These are phyloP conservation scores for Drosophila auraria DNA, from an alignment of 1,140 invertebrate genomes.

Conservation along the genomic window DNA sequence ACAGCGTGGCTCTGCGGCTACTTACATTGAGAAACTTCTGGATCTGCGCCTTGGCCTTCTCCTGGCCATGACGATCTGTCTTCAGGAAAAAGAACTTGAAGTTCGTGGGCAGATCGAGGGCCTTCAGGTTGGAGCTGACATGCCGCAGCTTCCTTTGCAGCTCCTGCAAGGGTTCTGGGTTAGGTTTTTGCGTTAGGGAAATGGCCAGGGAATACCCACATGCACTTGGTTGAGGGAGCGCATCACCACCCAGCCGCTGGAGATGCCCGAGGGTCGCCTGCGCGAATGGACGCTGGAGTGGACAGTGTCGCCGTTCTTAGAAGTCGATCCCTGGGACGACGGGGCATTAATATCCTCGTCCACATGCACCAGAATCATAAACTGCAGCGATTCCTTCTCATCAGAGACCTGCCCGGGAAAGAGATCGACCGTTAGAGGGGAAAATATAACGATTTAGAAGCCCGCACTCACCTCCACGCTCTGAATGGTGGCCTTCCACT, in stretches of 20 bases:
- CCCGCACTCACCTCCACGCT: constrained; percentile 89
- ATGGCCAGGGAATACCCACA: constrained; percentile 70
- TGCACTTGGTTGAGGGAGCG: constrained; percentile 93
- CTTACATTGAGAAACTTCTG: constrained; percentile 94
- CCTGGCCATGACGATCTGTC: constrained; percentile 91
- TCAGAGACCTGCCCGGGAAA: constrained; percentile 87
- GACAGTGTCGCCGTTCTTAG: constrained; percentile 52
- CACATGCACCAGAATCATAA: constrained; percentile 93
- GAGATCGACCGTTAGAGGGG: neutral
- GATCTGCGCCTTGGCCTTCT: constrained; percentile 92
- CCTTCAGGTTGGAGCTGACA: constrained; percentile 92
- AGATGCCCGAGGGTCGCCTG: constrained; percentile 88
- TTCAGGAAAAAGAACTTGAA: constrained; percentile 93
- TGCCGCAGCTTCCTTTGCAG: constrained; percentile 93
- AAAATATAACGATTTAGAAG: neutral
- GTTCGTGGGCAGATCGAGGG: constrained; percentile 92
- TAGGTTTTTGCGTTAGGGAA: neutral
- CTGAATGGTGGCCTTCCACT: constrained; percentile 93
- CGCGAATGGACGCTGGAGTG: constrained; percentile 39
- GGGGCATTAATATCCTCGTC: constrained; percentile 87
- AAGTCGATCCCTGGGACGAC: constrained; percentile 1
- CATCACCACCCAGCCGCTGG: constrained; percentile 93
- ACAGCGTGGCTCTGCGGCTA: too few species aligned
- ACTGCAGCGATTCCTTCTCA: constrained; percentile 92
- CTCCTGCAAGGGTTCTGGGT: constrained; percentile 86